Percentiles rank a stretch among this genome's conserved stretches.
Evolutionary conservation across 2,888 invertebrate species (phyloP).

Genomic region (Drosophila nr. perissopoda): DNA sequence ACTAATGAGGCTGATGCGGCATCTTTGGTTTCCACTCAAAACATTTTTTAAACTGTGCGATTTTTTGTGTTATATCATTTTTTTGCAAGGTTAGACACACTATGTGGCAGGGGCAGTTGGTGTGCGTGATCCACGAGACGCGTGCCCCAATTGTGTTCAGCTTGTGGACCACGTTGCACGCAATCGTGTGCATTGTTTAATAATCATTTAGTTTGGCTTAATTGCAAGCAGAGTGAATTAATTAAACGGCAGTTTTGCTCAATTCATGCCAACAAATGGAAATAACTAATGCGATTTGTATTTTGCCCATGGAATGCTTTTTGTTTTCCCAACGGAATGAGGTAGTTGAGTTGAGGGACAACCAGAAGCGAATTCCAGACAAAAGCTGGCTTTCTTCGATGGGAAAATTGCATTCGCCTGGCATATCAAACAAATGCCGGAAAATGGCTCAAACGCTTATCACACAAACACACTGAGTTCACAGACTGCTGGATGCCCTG

Average conservation of each 20-base stretch:
- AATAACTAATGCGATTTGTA: constrained; percentile 6
- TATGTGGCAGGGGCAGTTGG: constrained; percentile 6
- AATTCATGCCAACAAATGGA: constrained; percentile 13
- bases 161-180: constrained; percentile 32
- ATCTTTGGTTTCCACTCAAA: constrained; percentile 38
- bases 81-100: constrained; percentile 53
- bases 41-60: constrained; percentile 47
- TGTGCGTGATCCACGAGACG: constrained; percentile 43
- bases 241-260: constrained; percentile 29
- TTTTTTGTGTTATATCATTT: constrained; percentile 26
- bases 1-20: constrained; percentile 53
- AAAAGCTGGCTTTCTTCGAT: constrained; percentile 5
- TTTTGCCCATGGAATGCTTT: constrained; percentile 27
- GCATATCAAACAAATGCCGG: constrained; percentile 43
- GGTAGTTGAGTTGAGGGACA: constrained; percentile 33
- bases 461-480: constrained; percentile 19
- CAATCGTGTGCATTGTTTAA: constrained; percentile 30
- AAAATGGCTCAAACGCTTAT: constrained; percentile 67
- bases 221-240: constrained; percentile 34
- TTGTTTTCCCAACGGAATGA: constrained; percentile 46
- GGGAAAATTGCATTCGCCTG: constrained; percentile 13
- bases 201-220: constrained; percentile 42
- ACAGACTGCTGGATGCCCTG: constrained; percentile 5
- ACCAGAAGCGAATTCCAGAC: constrained; percentile 45
- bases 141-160: constrained; percentile 39